Evolutionary conservation across 1,140 invertebrate species (phyloP).

Genomic region (Gonatopus flavifemur): DNA sequence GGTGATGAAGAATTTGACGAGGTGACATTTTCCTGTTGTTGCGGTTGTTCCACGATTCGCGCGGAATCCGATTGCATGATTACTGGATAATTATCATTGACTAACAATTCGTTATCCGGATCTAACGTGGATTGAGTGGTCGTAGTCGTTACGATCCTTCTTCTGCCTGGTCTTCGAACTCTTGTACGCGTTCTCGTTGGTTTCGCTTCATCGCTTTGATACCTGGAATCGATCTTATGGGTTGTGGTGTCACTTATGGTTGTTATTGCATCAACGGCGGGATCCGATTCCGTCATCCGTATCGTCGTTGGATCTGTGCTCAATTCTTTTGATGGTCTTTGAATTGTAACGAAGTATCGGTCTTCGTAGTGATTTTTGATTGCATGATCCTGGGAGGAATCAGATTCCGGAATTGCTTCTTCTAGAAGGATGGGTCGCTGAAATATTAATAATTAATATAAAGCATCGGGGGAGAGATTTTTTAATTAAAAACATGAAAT

Average conservation of each 20-base stretch:
- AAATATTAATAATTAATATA: not conserved
- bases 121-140: constrained; percentile 42
- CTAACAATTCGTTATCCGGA: constrained; percentile 47
- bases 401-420: constrained; percentile 3
- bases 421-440: not conserved
- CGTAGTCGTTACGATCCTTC: constrained; percentile 36
- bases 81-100: constrained; percentile 50
- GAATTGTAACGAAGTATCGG: constrained; percentile 33
- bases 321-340: constrained; percentile 32
- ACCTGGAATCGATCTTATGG: no score
- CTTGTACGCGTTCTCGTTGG: constrained; percentile 28
- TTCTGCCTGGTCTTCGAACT: constrained; percentile 39
- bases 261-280: no score
- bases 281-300: constrained; percentile 5
- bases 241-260: constrained; percentile 21
- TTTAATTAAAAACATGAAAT: not conserved
- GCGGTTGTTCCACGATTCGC: constrained; percentile 8
- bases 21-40: constrained; percentile 32
- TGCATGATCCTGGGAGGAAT: constrained; percentile 25
- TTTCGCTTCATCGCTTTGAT: constrained; percentile 31
- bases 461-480: not conserved
- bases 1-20: constrained; percentile 7
- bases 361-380: constrained; percentile 45
- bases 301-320: constrained; percentile 22
- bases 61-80: constrained; percentile 18